These are phyloP conservation scores for Thunnus albacares DNA, from an alignment of 2,797 vertebrate genomes.

Conservation along the genomic window DNA sequence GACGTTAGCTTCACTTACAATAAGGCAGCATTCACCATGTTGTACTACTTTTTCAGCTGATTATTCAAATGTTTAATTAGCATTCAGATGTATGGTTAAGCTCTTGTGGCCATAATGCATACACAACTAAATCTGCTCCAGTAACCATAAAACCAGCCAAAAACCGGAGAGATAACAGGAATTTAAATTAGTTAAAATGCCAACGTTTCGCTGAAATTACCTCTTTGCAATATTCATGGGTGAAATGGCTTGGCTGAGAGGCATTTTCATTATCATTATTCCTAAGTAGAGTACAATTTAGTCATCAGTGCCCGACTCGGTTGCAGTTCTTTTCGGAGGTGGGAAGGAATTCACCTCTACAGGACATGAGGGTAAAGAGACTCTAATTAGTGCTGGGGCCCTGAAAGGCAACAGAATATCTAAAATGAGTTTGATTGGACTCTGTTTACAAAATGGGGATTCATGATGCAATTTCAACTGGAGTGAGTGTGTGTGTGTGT, in stretches of 20 bases:
- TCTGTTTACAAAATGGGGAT: conserved; percentile 72
- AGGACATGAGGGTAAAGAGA: conserved; percentile 72
- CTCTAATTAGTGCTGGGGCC: conserved; percentile 68
- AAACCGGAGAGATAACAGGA: conserved; percentile 73
- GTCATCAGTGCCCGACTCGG: conserved; percentile 75
- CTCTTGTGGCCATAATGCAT: conserved; percentile 70
- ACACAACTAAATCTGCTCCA: conserved; percentile 71
- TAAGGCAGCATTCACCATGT: conserved; percentile 11
- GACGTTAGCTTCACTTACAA: conserved; percentile 23
- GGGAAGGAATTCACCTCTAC: conserved; percentile 78
- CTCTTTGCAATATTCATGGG: conserved; percentile 84
- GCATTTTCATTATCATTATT: conserved; percentile 84
- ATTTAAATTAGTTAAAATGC: conserved; percentile 86
- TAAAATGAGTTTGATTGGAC: conserved; percentile 59
- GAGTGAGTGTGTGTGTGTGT: conserved; percentile 9
- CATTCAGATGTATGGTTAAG: conserved; percentile 74
- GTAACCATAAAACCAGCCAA: conserved; percentile 67
- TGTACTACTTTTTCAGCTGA: conserved; percentile 60
- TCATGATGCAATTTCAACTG: conserved; percentile 58
- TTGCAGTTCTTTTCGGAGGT: conserved; percentile 63
- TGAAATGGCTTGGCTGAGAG: conserved; percentile 81
- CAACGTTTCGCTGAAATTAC: conserved; percentile 80
- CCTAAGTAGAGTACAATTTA: conserved; percentile 80
- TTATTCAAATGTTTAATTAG: conserved; percentile 83
- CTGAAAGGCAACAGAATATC: conserved; percentile 65